Percentiles rank a stretch among this genome's conserved stretches.
These are phyloP conservation scores for Bombus soroeensis DNA, from an alignment of 1,140 invertebrate species.

Conservation along the genomic window DNA sequence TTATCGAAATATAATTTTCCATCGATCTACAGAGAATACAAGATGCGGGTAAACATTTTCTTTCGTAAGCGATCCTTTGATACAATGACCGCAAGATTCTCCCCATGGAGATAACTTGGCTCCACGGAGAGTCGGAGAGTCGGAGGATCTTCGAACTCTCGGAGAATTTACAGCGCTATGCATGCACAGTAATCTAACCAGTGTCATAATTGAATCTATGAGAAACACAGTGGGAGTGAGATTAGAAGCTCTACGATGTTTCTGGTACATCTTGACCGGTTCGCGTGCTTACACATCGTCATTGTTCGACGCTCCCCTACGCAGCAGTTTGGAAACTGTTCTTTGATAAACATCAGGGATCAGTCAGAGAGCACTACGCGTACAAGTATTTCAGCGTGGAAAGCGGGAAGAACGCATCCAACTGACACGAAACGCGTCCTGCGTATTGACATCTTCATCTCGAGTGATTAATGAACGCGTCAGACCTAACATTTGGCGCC, in stretches of 20 bases:
- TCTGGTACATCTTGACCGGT: slow-evolving; percentile 41
- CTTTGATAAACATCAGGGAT: slow-evolving; percentile 15
- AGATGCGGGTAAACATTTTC: slow-evolving; percentile 32
- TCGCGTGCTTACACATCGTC: slow-evolving; percentile 2
- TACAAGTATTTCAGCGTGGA: not conserved
- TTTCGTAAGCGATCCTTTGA: not conserved
- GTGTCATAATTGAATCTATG: slow-evolving; percentile 58
- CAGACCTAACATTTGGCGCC: not conserved
- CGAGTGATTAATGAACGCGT: not conserved
- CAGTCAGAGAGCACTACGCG: not conserved
- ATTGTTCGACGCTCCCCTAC: slow-evolving; percentile 1
- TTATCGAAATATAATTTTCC: slow-evolving; percentile 1
- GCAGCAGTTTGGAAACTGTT: slow-evolving; percentile 27
- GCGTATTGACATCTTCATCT: slow-evolving; percentile 4
- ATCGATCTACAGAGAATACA: not conserved
- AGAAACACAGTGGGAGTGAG: slow-evolving; percentile 41
- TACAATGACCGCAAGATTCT: slow-evolving; percentile 36
- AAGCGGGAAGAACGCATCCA: not conserved
- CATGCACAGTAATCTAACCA: slow-evolving; percentile 21
- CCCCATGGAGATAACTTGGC: slow-evolving; percentile 26
- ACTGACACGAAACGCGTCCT: not conserved
- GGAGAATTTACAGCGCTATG: slow-evolving; percentile 41
- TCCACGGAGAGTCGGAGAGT: not conserved
- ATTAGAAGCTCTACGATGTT: slow-evolving; percentile 31
- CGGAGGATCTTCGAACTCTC: slow-evolving; percentile 46